Conservation (phyloP, 2,888 invertebrate genomes). For the Papilio gigon region DNA sequence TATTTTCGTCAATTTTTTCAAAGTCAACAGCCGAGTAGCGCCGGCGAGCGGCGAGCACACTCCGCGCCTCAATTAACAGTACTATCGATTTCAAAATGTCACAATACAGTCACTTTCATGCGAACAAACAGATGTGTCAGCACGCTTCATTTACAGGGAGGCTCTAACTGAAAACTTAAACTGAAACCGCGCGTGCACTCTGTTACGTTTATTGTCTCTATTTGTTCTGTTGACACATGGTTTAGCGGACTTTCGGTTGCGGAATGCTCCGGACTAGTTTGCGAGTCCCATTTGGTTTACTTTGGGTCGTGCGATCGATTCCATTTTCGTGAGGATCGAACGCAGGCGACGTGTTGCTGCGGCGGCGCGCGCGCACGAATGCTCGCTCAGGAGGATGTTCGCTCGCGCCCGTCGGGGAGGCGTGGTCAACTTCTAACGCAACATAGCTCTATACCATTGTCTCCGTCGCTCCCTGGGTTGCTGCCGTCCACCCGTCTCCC, state of each 20-base stretch:
- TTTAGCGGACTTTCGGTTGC: constrained; percentile 41
- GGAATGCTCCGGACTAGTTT: constrained; percentile 25
- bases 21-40: constrained; percentile 37
- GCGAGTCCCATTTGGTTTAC: constrained; percentile 46
- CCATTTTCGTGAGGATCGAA: constrained; percentile 61
- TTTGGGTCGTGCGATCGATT: constrained; percentile 64
- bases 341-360: constrained; percentile 66
- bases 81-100: constrained; percentile 75
- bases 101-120: constrained; percentile 71
- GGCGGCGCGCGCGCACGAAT: constrained; percentile 81
- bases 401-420: constrained; percentile 66
- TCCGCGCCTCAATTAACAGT: constrained; percentile 60
- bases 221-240: constrained; percentile 39
- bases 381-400: constrained; percentile 75
- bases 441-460: constrained; percentile 68
- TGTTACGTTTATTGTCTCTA: constrained; percentile 51
- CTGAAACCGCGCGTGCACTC: constrained; percentile 60
- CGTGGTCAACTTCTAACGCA: constrained; percentile 79
- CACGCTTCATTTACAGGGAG: constrained; percentile 60
- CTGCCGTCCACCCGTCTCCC: constrained; percentile 50
- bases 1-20: constrained; percentile 35
- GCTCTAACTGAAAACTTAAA: constrained; percentile 72
- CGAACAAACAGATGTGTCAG: constrained; percentile 62
- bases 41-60: constrained; percentile 48
- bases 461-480: constrained; percentile 51